phyloP scores from a whole-genome alignment of 1,140 invertebrate genomes.

The Archivesica marissinica region DNA sequence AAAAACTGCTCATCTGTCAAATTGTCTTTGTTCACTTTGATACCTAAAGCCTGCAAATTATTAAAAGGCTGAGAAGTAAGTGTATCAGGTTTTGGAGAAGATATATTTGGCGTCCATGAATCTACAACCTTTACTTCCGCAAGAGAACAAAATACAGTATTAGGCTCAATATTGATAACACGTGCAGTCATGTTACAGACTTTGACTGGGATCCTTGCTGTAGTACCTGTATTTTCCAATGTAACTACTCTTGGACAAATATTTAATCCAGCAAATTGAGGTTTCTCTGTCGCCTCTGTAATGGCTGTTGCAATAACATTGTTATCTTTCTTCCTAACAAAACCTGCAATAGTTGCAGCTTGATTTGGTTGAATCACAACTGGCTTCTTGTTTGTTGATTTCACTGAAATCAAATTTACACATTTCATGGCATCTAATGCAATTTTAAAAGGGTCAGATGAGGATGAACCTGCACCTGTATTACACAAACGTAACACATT shows the following conservation, averaged over 20 bases:
- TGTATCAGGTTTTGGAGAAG: neutral
- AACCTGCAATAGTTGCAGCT: neutral
- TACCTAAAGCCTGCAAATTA: slow-evolving; percentile 21
- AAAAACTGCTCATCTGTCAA: neutral
- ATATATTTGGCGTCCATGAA: neutral
- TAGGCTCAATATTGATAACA: neutral
- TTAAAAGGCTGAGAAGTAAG: neutral
- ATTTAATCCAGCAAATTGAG: neutral
- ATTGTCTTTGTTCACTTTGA: neutral
- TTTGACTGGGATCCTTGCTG: slow-evolving; percentile 10
- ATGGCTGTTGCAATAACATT: neutral
- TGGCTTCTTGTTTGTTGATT: neutral
- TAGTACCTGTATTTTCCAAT: neutral
- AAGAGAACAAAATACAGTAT: slow-evolving; percentile 4
- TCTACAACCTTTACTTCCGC: too few species aligned
- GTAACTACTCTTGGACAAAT: slow-evolving; percentile 24
- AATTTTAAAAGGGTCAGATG: neutral
- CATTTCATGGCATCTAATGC: neutral
- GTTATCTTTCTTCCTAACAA: neutral
- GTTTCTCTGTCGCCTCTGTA: slow-evolving; percentile 9
- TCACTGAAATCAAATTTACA: slow-evolving; percentile 2
- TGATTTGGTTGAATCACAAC: too few species aligned
- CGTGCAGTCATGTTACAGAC: slow-evolving; percentile 13
- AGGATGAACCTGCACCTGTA: neutral
- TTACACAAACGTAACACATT: slow-evolving; percentile 1